These are phyloP conservation scores for Cantharis rufa DNA, from an alignment of 2,888 invertebrate species.

Conservation along the genomic window DNA sequence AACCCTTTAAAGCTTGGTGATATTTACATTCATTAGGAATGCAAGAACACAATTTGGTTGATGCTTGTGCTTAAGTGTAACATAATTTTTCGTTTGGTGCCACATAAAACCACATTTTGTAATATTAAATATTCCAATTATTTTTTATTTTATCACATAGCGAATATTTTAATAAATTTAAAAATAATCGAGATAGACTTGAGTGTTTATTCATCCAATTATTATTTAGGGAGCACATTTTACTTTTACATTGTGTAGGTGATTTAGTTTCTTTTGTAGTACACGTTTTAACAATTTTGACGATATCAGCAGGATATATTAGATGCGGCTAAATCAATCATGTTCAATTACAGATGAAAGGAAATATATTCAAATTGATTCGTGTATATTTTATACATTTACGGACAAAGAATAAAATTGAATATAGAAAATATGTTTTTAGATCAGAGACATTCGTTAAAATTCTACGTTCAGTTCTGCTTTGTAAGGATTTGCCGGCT, in stretches of 20 bases:
- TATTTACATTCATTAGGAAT: not conserved
- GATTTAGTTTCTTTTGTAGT: not conserved
- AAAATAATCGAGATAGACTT: not conserved
- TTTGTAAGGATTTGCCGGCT: constrained; percentile 30
- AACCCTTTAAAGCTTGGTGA: not conserved
- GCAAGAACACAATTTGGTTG: not conserved
- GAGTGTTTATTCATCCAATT: not conserved
- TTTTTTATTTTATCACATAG: not conserved
- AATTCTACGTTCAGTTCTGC: constrained; percentile 28
- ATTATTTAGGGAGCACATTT: not conserved
- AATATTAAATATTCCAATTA: not conserved
- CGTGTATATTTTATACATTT: constrained; percentile 32
- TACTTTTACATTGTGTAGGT: not conserved
- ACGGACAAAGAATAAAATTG: constrained; percentile 27
- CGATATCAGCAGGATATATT: constrained; percentile 22
- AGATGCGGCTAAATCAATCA: constrained; percentile 28
- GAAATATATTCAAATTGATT: constrained; percentile 32
- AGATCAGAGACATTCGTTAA: constrained; percentile 32
- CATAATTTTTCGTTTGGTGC: not conserved
- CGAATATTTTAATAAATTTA: not conserved
- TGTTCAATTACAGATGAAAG: constrained; percentile 35
- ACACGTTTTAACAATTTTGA: constrained; percentile 15
- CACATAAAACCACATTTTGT: not conserved
- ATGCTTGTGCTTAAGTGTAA: not conserved
- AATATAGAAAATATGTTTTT: constrained; percentile 33